Percentiles rank a stretch among this genome's conserved stretches.
Conservation (phyloP, 1,140 invertebrate species). For the Brachionus rubens region DNA sequence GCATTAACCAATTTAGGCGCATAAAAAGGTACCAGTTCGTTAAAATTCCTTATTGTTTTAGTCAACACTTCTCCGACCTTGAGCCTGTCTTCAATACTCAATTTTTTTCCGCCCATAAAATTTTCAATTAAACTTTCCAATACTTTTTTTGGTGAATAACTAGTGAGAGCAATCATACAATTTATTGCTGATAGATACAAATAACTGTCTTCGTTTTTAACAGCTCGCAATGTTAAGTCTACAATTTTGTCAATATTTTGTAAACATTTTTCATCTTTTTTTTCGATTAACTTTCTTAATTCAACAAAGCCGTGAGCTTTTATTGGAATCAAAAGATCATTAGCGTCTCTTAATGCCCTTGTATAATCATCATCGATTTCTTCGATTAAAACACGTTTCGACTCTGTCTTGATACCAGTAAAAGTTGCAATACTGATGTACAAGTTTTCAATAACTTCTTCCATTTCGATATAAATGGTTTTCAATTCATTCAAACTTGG, state of each 20-base stretch:
- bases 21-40: slow-evolving; percentile 67
- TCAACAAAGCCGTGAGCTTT: slow-evolving; percentile 74
- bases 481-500: slow-evolving; percentile 3
- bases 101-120: slow-evolving; percentile 61
- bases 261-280: slow-evolving; percentile 66
- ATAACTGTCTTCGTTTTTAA: slow-evolving; percentile 76
- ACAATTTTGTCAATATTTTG: slow-evolving; percentile 69
- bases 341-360: slow-evolving; percentile 67
- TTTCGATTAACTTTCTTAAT: slow-evolving; percentile 70
- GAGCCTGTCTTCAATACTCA: slow-evolving; percentile 65
- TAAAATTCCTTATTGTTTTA: slow-evolving; percentile 65
- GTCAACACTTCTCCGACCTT: slow-evolving; percentile 80
- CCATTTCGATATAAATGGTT: slow-evolving; percentile 49
- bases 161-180: slow-evolving; percentile 69
- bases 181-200: slow-evolving; percentile 76
- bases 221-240: slow-evolving; percentile 66
- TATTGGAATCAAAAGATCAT: slow-evolving; percentile 72
- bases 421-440: slow-evolving; percentile 62
- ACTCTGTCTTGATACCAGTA: slow-evolving; percentile 52
- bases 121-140: slow-evolving; percentile 68
- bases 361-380: slow-evolving; percentile 51
- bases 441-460: slow-evolving; percentile 58
- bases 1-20: slow-evolving; percentile 66
- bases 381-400: slow-evolving; percentile 33
- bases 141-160: slow-evolving; percentile 68